A percentile compares a stretch with the other conserved stretches of the same genome.
Conservation (phyloP, 2,888 invertebrate species). For the Thecophora atra region DNA sequence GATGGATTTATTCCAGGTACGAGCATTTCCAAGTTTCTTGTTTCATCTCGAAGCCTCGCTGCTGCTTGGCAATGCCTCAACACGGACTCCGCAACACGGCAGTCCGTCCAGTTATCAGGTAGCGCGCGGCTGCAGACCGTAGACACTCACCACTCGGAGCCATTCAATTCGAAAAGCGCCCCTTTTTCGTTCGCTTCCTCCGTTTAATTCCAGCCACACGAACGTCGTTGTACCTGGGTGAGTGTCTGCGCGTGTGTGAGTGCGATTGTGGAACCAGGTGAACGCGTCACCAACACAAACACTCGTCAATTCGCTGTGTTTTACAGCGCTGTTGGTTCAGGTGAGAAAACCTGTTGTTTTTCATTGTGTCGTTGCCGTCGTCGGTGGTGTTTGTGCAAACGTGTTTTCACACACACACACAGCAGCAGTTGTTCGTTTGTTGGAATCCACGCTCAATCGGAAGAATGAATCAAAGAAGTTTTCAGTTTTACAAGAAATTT, state of each 20-base stretch:
- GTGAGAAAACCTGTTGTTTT: constrained; percentile 42
- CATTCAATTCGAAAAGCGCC: too few species aligned
- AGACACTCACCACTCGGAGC: background rate
- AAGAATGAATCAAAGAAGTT: constrained; percentile 53
- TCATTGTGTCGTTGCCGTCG: constrained; percentile 36
- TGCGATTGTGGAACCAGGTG: constrained; percentile 33
- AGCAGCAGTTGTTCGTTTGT: background rate
- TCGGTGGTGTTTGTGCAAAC: constrained; percentile 41
- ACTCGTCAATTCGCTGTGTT: background rate
- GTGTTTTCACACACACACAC: constrained; percentile 23
- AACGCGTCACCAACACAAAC: constrained; percentile 24
- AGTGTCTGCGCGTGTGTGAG: constrained; percentile 17
- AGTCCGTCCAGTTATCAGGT: background rate
- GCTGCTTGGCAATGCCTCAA: background rate
- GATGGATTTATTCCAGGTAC: too few species aligned
- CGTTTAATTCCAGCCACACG: too few species aligned
- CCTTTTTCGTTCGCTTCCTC: too few species aligned
- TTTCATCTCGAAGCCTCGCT: background rate
- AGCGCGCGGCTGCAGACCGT: background rate
- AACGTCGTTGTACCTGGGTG: constrained; percentile 7
- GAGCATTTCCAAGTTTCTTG: too few species aligned
- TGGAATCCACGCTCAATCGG: constrained; percentile 16
- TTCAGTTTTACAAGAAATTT: constrained; percentile 57
- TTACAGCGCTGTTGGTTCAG: constrained; percentile 45
- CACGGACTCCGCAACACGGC: background rate